Evolutionary conservation across 2,113 vertebrate species (phyloP).

Genomic region (Paramormyrops kingsleyae): DNA sequence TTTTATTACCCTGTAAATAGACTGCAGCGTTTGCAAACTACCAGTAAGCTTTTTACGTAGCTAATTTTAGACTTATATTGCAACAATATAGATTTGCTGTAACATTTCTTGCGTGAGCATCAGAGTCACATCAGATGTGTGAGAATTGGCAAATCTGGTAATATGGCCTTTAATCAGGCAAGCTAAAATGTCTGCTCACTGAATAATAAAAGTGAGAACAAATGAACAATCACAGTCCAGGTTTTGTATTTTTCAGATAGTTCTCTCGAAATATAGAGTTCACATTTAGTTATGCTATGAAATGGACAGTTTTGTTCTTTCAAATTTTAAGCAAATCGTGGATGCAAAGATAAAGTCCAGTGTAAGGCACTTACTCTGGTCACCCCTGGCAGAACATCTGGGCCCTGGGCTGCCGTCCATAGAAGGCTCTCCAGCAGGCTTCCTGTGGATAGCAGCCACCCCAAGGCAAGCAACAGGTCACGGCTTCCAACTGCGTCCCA

Average conservation of each 20-base stretch:
- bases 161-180: not conserved
- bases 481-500: constrained; percentile 39
- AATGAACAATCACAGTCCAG: not conserved
- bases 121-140: not conserved
- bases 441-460: not conserved
- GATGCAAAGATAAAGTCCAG: not conserved
- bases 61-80: not conserved
- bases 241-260: not conserved
- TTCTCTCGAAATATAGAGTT: not conserved
- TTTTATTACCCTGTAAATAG: not conserved
- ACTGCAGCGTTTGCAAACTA: not conserved
- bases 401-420: not conserved
- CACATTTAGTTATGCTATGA: not conserved
- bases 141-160: not conserved
- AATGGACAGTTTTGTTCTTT: not conserved
- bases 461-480: not conserved
- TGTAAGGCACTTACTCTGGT: not conserved
- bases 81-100: not conserved
- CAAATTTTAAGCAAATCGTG: not conserved
- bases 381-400: not conserved
- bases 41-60: not conserved
- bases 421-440: not conserved
- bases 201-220: not conserved
- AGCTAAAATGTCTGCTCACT: not conserved
- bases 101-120: not conserved